These are phyloP conservation scores for Apocrypta bakeri DNA, from an alignment of 1,140 invertebrate genomes.

Conservation along the genomic window DNA sequence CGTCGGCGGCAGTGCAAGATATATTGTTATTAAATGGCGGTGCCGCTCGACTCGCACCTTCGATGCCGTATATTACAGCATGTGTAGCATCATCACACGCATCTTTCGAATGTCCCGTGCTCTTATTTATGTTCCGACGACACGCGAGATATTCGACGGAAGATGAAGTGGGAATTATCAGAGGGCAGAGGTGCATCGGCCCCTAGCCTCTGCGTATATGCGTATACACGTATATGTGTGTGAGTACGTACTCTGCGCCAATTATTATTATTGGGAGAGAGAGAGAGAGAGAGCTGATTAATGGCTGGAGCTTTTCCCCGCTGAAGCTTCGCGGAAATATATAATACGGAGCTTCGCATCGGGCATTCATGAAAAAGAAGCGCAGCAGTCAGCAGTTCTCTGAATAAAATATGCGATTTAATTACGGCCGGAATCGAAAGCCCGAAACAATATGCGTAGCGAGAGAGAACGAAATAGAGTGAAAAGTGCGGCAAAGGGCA, in stretches of 20 bases:
- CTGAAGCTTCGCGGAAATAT: background rate
- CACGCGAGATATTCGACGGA: slow-evolving; percentile 38
- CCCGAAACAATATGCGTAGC: slow-evolving; percentile 8
- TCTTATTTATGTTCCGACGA: slow-evolving; percentile 38
- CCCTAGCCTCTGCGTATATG: background rate
- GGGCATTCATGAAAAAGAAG: slow-evolving; percentile 2
- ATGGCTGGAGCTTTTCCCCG: background rate
- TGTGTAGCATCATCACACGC: background rate
- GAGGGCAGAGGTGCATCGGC: slow-evolving; percentile 3
- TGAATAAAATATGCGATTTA: slow-evolving; percentile 43
- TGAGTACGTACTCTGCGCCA: background rate
- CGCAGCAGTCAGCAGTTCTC: background rate
- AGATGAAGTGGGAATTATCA: background rate
- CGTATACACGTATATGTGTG: too few relatives aligned
- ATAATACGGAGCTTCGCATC: too few relatives aligned
- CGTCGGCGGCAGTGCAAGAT: background rate
- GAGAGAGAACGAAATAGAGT: slow-evolving; percentile 21
- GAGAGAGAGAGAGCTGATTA: slow-evolving; percentile 6
- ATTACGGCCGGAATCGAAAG: slow-evolving; percentile 10
- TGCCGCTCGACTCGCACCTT: background rate
- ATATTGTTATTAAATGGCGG: slow-evolving; percentile 46
- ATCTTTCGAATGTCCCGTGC: slow-evolving; percentile 14
- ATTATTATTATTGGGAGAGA: background rate
- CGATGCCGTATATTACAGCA: slow-evolving; percentile 17
- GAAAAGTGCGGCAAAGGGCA: slow-evolving; percentile 39